These are phyloP conservation scores for Elephantulus edwardii DNA, from an alignment of 2,113 vertebrate species.

Conservation along the genomic window DNA sequence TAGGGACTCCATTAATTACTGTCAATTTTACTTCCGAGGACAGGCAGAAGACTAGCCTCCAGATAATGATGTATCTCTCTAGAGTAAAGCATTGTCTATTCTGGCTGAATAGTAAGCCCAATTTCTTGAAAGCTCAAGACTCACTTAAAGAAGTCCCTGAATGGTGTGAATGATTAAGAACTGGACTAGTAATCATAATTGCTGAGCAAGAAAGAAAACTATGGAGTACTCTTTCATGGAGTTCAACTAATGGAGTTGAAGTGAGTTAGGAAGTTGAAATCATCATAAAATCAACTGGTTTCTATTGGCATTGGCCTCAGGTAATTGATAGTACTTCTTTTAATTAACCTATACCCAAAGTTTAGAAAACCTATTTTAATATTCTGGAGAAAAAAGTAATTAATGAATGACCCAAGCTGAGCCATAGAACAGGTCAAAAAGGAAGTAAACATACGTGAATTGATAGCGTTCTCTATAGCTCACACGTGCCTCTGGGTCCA, in stretches of 20 bases:
- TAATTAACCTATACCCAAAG: not conserved
- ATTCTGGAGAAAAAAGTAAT: not conserved
- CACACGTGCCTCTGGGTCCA: not conserved
- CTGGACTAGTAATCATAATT: no score
- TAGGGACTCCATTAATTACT: no score
- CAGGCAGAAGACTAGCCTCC: no score
- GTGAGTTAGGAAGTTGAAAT: not conserved
- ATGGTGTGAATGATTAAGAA: not conserved
- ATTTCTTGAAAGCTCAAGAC: not conserved
- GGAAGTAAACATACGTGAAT: rapidly evolving
- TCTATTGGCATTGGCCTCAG: not conserved
- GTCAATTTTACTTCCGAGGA: no score
- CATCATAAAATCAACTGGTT: not conserved
- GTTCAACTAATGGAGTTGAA: not conserved
- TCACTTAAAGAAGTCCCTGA: not conserved
- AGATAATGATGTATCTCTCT: no score
- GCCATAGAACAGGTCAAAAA: not conserved
- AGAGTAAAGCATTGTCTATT: rapidly evolving
- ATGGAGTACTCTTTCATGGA: no score
- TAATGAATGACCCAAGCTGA: not conserved
- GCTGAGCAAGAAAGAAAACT: not conserved
- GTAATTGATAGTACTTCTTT: not conserved
- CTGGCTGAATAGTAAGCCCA: not conserved
- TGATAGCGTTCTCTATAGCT: rapidly evolving
- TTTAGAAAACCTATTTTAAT: not conserved